phyloP scores from a whole-genome alignment of 1,140 invertebrate genomes.

The Halictus rubicundus region DNA sequence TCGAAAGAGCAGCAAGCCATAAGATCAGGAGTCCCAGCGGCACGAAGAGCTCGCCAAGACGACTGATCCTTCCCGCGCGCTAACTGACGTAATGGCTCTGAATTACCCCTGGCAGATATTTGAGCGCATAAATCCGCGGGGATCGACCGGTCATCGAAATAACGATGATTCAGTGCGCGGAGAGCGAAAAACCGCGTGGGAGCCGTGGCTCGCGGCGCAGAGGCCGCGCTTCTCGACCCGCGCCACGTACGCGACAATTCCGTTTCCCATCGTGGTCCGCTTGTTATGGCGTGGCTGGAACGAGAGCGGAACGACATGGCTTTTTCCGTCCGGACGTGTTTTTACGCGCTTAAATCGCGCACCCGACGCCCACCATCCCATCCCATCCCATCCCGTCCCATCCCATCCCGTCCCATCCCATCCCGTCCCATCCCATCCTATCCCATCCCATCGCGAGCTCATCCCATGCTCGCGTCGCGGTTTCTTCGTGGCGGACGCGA shows the following conservation, averaged over 20 bases:
- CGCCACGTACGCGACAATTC: conserved; percentile 8
- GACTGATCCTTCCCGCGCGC: background rate
- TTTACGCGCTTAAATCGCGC: conserved; percentile 31
- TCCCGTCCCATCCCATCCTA: too few species aligned
- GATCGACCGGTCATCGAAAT: conserved; percentile 1
- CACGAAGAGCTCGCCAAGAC: too few species aligned
- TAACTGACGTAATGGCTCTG: background rate
- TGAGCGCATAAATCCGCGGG: background rate
- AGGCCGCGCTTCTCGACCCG: background rate
- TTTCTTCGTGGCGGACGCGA: conserved; percentile 19
- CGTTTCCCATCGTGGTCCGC: conserved; percentile 9
- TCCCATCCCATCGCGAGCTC: background rate
- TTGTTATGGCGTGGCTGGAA: conserved; percentile 19
- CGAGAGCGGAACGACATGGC: conserved; percentile 14
- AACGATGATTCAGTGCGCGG: background rate
- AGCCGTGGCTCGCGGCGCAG: background rate
- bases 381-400: too few species aligned
- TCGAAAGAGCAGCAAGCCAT: too few species aligned
- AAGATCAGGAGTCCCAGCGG: too few species aligned
- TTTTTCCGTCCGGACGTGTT: background rate
- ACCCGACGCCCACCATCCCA: conserved; percentile 16
- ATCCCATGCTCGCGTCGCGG: background rate
- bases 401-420: too few species aligned
- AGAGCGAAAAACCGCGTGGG: conserved; percentile 31
- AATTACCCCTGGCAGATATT: conserved; percentile 9